Conservation (phyloP, 2,113 vertebrate genomes). For the Caranx melampygus region DNA sequence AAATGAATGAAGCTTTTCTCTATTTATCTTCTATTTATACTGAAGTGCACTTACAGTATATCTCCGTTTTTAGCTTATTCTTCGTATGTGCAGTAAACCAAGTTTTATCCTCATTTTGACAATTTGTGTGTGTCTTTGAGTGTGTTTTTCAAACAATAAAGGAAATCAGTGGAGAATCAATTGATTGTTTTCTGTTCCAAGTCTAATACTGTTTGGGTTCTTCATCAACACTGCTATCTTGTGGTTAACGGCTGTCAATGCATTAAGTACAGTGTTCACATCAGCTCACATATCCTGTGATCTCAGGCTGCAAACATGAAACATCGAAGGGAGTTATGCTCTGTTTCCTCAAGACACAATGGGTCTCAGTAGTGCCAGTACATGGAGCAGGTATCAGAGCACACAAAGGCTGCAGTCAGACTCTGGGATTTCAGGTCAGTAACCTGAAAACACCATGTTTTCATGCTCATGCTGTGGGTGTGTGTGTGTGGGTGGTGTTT, state of each 20-base stretch:
- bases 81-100: background rate
- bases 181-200: background rate
- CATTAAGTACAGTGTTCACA: background rate
- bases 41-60: background rate
- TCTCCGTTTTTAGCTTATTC: background rate
- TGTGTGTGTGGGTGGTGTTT: too few relatives aligned
- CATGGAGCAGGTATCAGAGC: conserved; percentile 9
- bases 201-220: background rate
- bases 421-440: conserved; percentile 22
- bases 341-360: background rate
- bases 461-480: background rate
- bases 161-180: background rate
- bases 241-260: conserved; percentile 49
- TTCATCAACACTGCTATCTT: conserved; percentile 31
- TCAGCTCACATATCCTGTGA: background rate
- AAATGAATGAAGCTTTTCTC: background rate
- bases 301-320: background rate
- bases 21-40: conserved; percentile 55
- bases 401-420: conserved; percentile 4
- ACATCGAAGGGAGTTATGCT: background rate
- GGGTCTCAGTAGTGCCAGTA: background rate
- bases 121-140: too few relatives aligned
- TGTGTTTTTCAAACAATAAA: conserved; percentile 21
- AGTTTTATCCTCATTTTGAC: background rate
- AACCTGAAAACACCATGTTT: background rate